These are phyloP conservation scores for Caenorhabditis inopinata DNA, from an alignment of 1,140 invertebrate genomes.

Conservation along the genomic window DNA sequence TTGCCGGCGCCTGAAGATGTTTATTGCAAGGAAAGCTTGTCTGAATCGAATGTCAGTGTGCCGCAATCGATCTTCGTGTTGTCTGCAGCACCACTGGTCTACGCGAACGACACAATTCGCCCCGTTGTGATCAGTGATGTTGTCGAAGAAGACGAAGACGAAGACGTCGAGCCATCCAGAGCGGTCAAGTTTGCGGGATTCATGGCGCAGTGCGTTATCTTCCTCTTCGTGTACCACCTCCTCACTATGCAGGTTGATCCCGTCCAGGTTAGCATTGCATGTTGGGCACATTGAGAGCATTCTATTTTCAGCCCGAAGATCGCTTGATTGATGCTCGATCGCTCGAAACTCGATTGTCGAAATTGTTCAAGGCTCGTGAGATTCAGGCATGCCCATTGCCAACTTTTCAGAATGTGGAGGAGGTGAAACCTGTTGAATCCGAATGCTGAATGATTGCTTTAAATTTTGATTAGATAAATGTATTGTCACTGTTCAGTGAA, in stretches of 20 bases:
- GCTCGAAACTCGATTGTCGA: not conserved
- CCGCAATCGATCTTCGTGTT: not conserved
- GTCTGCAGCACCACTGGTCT: not conserved
- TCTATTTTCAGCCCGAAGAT: not conserved
- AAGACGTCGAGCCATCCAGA: not conserved
- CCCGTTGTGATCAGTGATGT: not conserved
- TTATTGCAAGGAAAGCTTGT: not conserved
- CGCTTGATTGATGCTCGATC: too few relatives aligned
- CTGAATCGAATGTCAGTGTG: not conserved
- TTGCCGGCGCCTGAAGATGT: not conserved
- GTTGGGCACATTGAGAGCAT: too few relatives aligned
- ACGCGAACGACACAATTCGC: not conserved
- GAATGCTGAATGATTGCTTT: too few relatives aligned
- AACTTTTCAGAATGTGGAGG: not conserved
- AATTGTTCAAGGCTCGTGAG: not conserved
- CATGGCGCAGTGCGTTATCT: not conserved
- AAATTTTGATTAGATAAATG: too few relatives aligned
- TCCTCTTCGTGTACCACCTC: not conserved
- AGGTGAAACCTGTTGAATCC: not conserved
- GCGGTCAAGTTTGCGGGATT: not conserved
- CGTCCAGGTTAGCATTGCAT: too few relatives aligned
- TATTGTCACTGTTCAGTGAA: too few relatives aligned
- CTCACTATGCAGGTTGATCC: not conserved
- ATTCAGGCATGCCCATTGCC: slow-evolving; percentile 5
- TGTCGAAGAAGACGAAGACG: not conserved